Conservation (phyloP, 2,797 vertebrate species). For the Thunnus albacares region DNA sequence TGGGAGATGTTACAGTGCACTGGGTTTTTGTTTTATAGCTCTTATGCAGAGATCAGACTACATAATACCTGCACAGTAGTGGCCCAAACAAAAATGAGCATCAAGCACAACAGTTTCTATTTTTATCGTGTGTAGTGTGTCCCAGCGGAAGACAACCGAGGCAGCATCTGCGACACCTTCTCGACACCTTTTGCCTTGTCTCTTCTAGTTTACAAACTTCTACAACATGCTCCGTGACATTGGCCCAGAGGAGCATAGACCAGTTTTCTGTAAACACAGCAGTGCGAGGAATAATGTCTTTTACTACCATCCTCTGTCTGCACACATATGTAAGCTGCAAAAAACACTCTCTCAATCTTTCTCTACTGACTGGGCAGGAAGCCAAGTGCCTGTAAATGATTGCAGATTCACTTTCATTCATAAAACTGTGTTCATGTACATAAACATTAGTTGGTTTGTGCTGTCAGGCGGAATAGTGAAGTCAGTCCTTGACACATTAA, state of each 20-base stretch:
- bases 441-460: no score
- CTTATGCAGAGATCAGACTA: slow-evolving; percentile 34
- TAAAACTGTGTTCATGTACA: no score
- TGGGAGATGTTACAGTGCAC: slow-evolving; percentile 36
- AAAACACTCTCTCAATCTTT: no score
- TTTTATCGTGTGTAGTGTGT: background rate
- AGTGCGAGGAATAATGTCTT: background rate
- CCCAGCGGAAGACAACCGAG: background rate
- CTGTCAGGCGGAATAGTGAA: no score
- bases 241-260: background rate
- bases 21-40: slow-evolving; percentile 26
- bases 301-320: background rate
- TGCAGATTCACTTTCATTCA: no score
- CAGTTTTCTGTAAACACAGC: background rate
- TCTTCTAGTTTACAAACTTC: no score
- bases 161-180: background rate
- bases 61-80: slow-evolving; percentile 12
- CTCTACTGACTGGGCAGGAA: no score
- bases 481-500: no score
- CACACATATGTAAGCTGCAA: no score
- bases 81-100: background rate
- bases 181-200: background rate
- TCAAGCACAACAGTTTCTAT: no score
- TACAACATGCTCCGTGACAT: no score
- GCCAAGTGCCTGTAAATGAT: no score